Evolutionary conservation across 1,140 invertebrate species (phyloP), one percentile per base, ranked within the genome.

Genomic region (Pteromalus puparum): DNA sequence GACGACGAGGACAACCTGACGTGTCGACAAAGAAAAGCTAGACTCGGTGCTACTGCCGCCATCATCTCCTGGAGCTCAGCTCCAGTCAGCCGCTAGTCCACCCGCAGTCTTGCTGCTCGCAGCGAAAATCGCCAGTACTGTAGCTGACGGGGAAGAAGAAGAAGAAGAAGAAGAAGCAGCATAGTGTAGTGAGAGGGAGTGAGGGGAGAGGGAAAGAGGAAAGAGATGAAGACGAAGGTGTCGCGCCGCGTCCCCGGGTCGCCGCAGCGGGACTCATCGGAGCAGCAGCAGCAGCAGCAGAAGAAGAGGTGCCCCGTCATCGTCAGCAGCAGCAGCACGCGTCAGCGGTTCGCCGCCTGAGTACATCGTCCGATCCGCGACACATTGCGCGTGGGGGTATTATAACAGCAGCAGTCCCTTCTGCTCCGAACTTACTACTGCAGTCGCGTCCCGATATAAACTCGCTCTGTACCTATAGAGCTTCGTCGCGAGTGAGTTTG

Each of bases 141-240:
- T 46, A 74, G 30, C 72, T 34, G 38, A 61, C 18, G 21, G 21
- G 7, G 67, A 76, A 70, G 79, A 12, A 48, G 28, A 67, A 72
- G 26, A 30, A 48, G 28, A 67, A 72, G 26, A 24, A 79, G 28
- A 28, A 28, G 72, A 30, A 53, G 2, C 13, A 70, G 30, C 28
- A 61, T n/a, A 5, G 3, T 21, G 21, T 26, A 86, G 79, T 80
- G 77, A 81, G 76, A 73, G n/a, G 30, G n/a, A 61, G 68, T 53
- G 46, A 83, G 81, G 86, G 79, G 83, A 73, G 81, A 81, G 86
- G 42, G 73, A 42, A 21, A 46, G 18, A 28, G 5, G 42, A 12
- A n/a, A 26, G 76, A 21, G 15, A 72, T 72, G 79, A 81, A 67
- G 38, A 42, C 67, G 61, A 42, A 81, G 79, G n/a, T 61, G 80